Base-by-base conservation (phyloP, 2,113 vertebrate genomes). In the Arenaria interpres region DNA sequence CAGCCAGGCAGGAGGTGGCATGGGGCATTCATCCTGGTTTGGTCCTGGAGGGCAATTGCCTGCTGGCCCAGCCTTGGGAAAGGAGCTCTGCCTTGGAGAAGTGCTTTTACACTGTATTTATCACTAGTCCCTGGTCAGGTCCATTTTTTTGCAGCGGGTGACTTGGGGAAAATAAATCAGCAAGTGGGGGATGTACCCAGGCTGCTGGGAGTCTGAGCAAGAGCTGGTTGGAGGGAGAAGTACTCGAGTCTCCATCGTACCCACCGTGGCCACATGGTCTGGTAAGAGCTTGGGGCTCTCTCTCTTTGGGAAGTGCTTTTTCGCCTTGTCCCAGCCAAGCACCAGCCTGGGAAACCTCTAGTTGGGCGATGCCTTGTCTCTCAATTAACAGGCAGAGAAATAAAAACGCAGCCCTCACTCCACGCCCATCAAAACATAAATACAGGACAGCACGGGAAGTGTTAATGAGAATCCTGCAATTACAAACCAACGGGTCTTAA, bases 171-270 rank as follows among this genome's bases (percentile, higher is more conserved):
- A 22, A 2, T 8, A 10, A 72, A 28, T 23, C n/a, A 85, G 35
- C 28, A 37, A 27, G 27, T 1, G 1, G 14, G 9, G 7, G 18
- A 17, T 25, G 19, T 50, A 8, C 16, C 14, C 46, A 27, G 27
- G 10, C 10, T 18, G 23, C 56, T 69, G 59, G n/a, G 21, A n/a
- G 41, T 32, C 45, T 8, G 48, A 56, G 41, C 35, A 73, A 51
- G 67, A 75, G 46, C 39, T 63, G 27, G 4, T 1, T 71, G 48
- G 41, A 56, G 19, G 51, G 20, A 72, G 20, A 45, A 66, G 22
- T 7, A 2, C 27, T 16, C 3, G 2, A 41, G 66, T 32, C 6
- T 69, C 59, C 35, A 6, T 25, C 1, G 0, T 35, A 46, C 3
- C 35, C 35, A 22, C 9, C 13, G 4, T 10, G 33, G 51, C 46